Evolutionary conservation across 2,797 vertebrate genomes (phyloP).

Genomic region (Fistularia tabacaria): DNA sequence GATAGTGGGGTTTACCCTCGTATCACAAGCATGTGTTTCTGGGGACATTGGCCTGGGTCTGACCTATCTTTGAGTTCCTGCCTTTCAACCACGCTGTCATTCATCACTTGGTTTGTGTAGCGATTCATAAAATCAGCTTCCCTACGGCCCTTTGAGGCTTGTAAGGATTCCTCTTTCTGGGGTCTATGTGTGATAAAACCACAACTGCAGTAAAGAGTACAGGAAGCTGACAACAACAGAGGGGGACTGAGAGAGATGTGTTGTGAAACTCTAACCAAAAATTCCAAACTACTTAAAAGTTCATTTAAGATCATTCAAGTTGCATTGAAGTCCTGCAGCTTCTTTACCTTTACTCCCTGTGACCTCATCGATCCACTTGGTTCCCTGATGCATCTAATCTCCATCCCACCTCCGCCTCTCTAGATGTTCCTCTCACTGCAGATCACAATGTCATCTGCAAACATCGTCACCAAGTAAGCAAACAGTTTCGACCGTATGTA

Average conservation of each 20-base stretch:
- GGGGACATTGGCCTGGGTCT: constrained; percentile 57
- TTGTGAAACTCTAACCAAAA: too few relatives aligned
- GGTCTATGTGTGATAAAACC: constrained; percentile 28
- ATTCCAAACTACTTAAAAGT: too few relatives aligned
- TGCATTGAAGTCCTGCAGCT: too few relatives aligned
- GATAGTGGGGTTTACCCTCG: constrained; percentile 12
- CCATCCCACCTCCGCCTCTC: too few relatives aligned
- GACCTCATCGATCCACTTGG: too few relatives aligned
- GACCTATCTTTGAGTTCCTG: constrained; percentile 40
- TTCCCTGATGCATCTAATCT: too few relatives aligned
- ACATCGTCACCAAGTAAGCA: neutral
- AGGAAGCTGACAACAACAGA: neutral
- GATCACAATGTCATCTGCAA: too few relatives aligned
- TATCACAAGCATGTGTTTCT: constrained; percentile 42
- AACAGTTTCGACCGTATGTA: constrained; percentile 33
- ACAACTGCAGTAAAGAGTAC: constrained; percentile 26
- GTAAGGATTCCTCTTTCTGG: constrained; percentile 19
- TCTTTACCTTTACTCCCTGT: too few relatives aligned
- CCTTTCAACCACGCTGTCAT: constrained; percentile 37
- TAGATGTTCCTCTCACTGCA: too few relatives aligned
- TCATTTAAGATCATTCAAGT: too few relatives aligned
- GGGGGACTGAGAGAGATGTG: too few relatives aligned
- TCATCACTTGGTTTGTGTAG: constrained; percentile 32
- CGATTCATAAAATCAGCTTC: constrained; percentile 41
- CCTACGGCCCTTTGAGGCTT: constrained; percentile 28